Evolutionary conservation across 2,797 vertebrate genomes (phyloP), one percentile per base, ranked within the genome.

Genomic region (Calcarius lapponicus): DNA sequence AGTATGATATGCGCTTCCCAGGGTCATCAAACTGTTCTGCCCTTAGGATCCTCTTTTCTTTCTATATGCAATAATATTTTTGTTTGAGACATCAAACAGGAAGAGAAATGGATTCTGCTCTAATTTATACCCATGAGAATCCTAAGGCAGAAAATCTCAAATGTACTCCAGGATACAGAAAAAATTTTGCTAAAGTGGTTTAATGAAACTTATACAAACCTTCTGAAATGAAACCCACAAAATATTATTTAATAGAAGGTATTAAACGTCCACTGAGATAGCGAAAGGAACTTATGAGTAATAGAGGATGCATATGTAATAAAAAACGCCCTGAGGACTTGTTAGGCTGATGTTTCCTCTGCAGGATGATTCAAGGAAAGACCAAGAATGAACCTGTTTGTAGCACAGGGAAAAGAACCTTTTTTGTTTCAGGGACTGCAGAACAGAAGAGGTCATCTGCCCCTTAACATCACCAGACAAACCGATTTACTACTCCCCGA

Each of bases 291-390:
- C 97, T 89, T 89, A 94, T 94, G 95, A 94, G 98, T 98, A 98
- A 97, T 97, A 98, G 98, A 98, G 97, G 98, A 97, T 98, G 96
- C 96, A 79, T 96, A 97, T 97, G 98, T 96, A 98, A 98, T 98
- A 98, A 98, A 96, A 98, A 98, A 97, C 98, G 98, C 98, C 98
- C 98, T 94, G 97, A 98, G 98, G 98, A 98, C 98, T 97, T 97
- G 97, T 97, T 96, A 98, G 98, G 97, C 56, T 69, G 95, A 97
- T 20, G 21, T 98, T 99, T 99, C 98, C 99, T 98, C 97, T 97
- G 95, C 96, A 97, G 96, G 98, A 98, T 85, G 97, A 98, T 98
- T 98, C 97, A 98, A 98, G 98, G 98, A 97, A 98, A 98, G 97
- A 97, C 96, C 86, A 92, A 95, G 95, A 96, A 94, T 94, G 91